phyloP scores from a whole-genome alignment of 2,888 invertebrate genomes.

The Nymphalis urticae region DNA sequence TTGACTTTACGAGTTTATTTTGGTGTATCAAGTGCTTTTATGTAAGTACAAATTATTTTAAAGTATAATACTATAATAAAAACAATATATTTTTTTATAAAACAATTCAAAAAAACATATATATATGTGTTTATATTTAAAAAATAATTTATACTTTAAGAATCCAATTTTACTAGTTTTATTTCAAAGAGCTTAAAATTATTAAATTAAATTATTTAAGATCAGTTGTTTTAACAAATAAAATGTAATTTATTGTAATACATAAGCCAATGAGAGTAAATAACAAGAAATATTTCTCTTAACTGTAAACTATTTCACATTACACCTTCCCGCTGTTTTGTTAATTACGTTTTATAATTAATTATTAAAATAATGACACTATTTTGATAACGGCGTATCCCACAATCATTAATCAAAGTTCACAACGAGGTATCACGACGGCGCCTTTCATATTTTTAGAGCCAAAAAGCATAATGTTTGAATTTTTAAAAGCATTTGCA shows the following conservation, averaged over 20 bases:
- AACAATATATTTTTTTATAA: no score
- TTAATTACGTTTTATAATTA: conserved; percentile 24
- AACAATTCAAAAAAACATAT: no score
- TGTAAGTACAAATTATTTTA: conserved; percentile 22
- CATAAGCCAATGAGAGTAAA: not conserved
- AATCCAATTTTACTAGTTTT: no score
- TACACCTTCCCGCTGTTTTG: conserved; percentile 18
- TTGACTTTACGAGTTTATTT: conserved; percentile 49
- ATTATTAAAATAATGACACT: conserved; percentile 55
- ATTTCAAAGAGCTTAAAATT: no score
- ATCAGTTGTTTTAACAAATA: no score
- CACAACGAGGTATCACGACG: conserved; percentile 62
- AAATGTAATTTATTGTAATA: no score
- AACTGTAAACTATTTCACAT: not conserved
- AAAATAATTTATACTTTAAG: no score
- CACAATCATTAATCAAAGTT: conserved; percentile 67
- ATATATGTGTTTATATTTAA: no score
- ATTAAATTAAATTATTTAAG: no score
- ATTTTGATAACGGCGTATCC: conserved; percentile 53
- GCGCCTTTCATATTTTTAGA: conserved; percentile 69
- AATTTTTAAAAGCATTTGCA: conserved; percentile 79
- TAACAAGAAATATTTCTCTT: not conserved
- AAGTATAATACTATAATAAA: not conserved
- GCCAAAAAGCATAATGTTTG: conserved; percentile 69
- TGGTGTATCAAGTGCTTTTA: conserved; percentile 19